phyloP scores from a whole-genome alignment of 2,797 vertebrate species.

The Setipinna tenuifilis region DNA sequence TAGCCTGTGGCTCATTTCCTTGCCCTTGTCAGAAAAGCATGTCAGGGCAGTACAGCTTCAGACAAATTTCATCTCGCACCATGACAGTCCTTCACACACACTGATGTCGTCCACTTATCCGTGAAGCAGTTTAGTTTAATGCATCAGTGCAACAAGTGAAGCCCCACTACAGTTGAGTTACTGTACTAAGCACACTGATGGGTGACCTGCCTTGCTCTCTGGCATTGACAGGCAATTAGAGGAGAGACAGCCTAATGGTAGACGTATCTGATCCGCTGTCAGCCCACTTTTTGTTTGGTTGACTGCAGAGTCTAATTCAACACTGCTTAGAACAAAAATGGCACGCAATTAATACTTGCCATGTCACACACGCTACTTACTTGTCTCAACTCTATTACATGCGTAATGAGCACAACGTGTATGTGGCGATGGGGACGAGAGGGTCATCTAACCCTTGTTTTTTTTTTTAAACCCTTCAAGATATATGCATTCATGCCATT shows the following conservation, averaged over 20 bases:
- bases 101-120: not conserved
- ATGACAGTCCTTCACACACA: not conserved
- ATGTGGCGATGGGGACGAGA: too few species aligned
- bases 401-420: too few species aligned
- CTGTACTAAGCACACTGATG: not conserved
- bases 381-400: too few species aligned
- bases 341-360: not conserved
- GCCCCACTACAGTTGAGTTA: not conserved
- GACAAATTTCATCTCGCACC: not conserved
- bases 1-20: not conserved
- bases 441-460: too few species aligned
- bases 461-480: too few species aligned
- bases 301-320: constrained; percentile 1
- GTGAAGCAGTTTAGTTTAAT: not conserved
- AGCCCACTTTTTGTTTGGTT: constrained; percentile 8
- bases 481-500: too few species aligned
- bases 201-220: not conserved
- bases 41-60: not conserved
- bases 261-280: constrained; percentile 15
- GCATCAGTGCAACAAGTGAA: not conserved
- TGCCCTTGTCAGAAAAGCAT: not conserved
- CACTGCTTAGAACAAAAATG: constrained; percentile 18
- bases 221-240: constrained; percentile 8
- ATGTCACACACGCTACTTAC: too few species aligned
- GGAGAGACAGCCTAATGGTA: not conserved